Conservation (phyloP, 2,888 invertebrate species). For the Lysandra bellargus region DNA sequence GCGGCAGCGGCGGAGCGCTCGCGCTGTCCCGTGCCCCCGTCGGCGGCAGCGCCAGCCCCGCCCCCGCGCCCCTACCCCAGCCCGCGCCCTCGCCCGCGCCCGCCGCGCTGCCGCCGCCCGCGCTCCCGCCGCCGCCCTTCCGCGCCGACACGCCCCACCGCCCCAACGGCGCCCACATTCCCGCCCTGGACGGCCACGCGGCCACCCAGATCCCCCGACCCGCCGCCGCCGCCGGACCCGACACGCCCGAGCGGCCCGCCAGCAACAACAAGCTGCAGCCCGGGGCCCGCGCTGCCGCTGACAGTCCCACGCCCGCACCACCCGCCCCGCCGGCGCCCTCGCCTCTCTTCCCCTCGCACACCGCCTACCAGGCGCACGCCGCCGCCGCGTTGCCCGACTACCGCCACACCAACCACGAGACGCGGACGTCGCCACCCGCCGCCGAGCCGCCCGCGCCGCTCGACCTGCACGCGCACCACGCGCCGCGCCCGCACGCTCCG, state of each 20-base stretch:
- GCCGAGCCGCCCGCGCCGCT: slow-evolving; percentile 62
- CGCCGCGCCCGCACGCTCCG: slow-evolving; percentile 50
- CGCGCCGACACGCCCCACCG: slow-evolving; percentile 74
- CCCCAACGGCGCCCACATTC: slow-evolving; percentile 68
- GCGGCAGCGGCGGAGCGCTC: slow-evolving; percentile 83
- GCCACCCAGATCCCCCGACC: slow-evolving; percentile 72
- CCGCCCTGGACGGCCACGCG: slow-evolving; percentile 69
- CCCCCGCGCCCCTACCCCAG: slow-evolving; percentile 84
- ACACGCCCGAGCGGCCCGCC: slow-evolving; percentile 71
- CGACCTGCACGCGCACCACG: slow-evolving; percentile 65
- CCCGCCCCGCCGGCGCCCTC: slow-evolving; percentile 70
- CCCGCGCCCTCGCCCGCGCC: slow-evolving; percentile 87
- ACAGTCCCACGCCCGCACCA: slow-evolving; percentile 72
- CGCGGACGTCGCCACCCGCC: slow-evolving; percentile 64
- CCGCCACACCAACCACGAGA: slow-evolving; percentile 79
- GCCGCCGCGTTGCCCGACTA: slow-evolving; percentile 73
- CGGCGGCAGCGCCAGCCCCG: slow-evolving; percentile 82
- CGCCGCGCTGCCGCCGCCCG: slow-evolving; percentile 83
- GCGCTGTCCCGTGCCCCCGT: slow-evolving; percentile 82
- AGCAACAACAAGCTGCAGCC: slow-evolving; percentile 71
- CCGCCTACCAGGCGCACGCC: slow-evolving; percentile 75
- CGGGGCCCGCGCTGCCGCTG: slow-evolving; percentile 72
- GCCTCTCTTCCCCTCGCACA: slow-evolving; percentile 69
- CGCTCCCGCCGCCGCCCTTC: slow-evolving; percentile 83
- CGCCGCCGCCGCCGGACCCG: slow-evolving; percentile 68